These are phyloP conservation scores for Polypedilum vanderplanki DNA, from an alignment of 1,140 invertebrate genomes.

Conservation along the genomic window DNA sequence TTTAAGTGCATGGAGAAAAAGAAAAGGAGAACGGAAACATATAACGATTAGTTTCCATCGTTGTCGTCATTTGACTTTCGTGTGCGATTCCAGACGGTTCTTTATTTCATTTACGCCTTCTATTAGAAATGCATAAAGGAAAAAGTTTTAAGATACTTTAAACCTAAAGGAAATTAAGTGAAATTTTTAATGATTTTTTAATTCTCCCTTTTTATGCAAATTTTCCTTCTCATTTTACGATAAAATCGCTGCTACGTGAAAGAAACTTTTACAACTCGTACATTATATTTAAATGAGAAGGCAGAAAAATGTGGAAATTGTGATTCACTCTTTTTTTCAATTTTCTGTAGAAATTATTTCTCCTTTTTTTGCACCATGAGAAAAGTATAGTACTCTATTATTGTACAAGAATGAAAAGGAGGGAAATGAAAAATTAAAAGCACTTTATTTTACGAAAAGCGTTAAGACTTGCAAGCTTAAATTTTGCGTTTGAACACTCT, in stretches of 20 bases:
- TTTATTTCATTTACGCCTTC: not conserved
- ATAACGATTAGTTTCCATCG: slow-evolving; percentile 1
- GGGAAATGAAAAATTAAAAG: not conserved
- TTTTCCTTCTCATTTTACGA: too few species aligned
- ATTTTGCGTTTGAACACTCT: not conserved
- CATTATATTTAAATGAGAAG: not conserved
- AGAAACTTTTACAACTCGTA: too few species aligned
- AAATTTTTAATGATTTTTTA: too few species aligned
- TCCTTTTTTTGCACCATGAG: not conserved
- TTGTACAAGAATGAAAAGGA: not conserved
- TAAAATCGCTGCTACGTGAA: too few species aligned
- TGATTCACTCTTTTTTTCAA: not conserved
- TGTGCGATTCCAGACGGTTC: not conserved
- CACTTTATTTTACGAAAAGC: too few species aligned
- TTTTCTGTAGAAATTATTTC: not conserved
- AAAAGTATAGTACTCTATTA: not conserved
- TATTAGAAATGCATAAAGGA: not conserved
- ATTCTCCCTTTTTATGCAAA: too few species aligned
- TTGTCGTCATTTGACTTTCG: not conserved
- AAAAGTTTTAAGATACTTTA: too few species aligned
- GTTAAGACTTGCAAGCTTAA: not conserved
- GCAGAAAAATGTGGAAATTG: not conserved
- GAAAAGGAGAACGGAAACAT: slow-evolving; percentile 11
- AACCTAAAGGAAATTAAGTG: too few species aligned
- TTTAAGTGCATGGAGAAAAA: not conserved